Evolutionary conservation across 2,797 vertebrate genomes (phyloP).

Genomic region (Alauda arvensis): DNA sequence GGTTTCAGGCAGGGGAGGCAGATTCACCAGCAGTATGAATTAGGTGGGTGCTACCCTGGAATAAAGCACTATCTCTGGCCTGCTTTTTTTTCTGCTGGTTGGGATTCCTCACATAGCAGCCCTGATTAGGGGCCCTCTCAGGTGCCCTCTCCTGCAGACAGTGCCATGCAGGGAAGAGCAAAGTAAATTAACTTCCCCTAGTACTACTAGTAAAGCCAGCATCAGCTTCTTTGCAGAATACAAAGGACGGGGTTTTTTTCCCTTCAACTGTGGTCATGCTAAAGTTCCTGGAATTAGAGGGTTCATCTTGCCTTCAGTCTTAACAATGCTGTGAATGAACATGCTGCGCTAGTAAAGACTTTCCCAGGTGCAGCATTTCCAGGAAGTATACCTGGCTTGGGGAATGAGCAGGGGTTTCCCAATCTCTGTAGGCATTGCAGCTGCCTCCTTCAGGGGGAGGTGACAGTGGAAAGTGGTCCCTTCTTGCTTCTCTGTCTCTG

Average conservation of each 20-base stretch:
- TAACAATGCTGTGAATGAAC: neutral
- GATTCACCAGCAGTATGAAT: neutral
- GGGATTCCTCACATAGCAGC: neutral
- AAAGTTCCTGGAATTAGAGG: neutral
- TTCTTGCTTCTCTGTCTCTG: neutral
- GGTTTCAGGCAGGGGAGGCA: neutral
- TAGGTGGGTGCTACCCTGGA: neutral
- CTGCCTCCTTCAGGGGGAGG: neutral
- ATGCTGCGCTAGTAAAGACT: neutral
- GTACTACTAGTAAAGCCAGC: neutral
- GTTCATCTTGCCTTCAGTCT: neutral
- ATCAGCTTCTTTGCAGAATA: neutral
- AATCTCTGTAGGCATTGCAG: neutral
- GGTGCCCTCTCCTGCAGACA: neutral
- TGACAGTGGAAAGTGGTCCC: neutral
- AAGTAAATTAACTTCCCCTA: neutral
- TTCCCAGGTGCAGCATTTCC: neutral
- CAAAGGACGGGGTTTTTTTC: neutral
- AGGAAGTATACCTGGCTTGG: neutral
- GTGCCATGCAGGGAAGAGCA: neutral
- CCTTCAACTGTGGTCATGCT: neutral
- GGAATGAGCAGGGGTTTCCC: neutral
- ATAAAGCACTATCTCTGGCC: neutral
- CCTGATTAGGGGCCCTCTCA: neutral
- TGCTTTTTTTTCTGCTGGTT: neutral